Evolutionary conservation across 2,797 vertebrate genomes (phyloP).

Genomic region (Crenuchus spilurus): DNA sequence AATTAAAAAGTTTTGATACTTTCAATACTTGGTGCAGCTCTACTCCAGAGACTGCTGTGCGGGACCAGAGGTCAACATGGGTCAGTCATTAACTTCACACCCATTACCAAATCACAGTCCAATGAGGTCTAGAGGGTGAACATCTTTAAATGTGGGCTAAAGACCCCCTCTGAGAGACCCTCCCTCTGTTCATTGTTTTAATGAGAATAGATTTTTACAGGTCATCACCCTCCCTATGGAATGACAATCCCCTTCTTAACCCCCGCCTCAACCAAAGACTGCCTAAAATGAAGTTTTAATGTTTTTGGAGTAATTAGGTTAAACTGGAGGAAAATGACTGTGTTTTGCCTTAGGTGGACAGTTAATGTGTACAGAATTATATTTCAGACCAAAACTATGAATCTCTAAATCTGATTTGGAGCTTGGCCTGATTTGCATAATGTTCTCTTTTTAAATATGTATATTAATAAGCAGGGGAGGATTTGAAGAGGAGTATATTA

Average conservation of each 20-base stretch:
- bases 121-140: neutral
- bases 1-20: too few relatives aligned
- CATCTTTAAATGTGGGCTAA: neutral
- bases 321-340: slow-evolving; percentile 63
- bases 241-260: neutral
- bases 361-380: slow-evolving; percentile 72
- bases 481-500: slow-evolving; percentile 59
- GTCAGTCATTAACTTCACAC: neutral
- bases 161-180: neutral
- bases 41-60: neutral
- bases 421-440: slow-evolving; percentile 70
- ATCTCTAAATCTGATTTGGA: slow-evolving; percentile 68
- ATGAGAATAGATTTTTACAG: slow-evolving; percentile 25
- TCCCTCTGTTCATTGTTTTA: neutral
- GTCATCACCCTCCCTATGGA: slow-evolving; percentile 17
- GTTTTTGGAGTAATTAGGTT: slow-evolving; percentile 73
- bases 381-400: slow-evolving; percentile 70
- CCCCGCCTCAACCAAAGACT: neutral
- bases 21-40: too few relatives aligned
- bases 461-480: slow-evolving; percentile 69
- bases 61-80: neutral
- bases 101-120: neutral
- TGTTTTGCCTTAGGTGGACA: slow-evolving; percentile 70
- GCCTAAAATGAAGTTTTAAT: slow-evolving; percentile 68
- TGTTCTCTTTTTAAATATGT: slow-evolving; percentile 72